These are phyloP conservation scores for Morpho deidamia DNA, from an alignment of 2,888 invertebrate genomes.

Conservation along the genomic window DNA sequence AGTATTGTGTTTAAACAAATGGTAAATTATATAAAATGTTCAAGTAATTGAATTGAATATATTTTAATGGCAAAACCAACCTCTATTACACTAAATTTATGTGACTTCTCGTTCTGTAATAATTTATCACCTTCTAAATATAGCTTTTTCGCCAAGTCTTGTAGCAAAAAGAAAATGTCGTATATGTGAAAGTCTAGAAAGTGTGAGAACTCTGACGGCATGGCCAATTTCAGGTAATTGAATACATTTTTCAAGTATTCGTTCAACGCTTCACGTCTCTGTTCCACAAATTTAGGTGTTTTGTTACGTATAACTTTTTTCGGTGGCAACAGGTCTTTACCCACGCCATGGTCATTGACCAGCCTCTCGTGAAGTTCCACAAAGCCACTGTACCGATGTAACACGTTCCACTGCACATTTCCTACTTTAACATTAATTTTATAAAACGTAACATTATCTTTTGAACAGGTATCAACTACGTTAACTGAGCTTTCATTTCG, in stretches of 20 bases:
- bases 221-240: slow-evolving; percentile 84
- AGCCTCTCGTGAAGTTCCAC: slow-evolving; percentile 90
- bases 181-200: slow-evolving; percentile 94
- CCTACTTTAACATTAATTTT: slow-evolving; percentile 84
- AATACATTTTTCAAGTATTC: slow-evolving; percentile 82
- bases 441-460: slow-evolving; percentile 85
- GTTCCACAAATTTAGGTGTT: slow-evolving; percentile 87
- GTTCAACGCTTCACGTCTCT: slow-evolving; percentile 26
- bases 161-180: slow-evolving; percentile 91
- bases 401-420: slow-evolving; percentile 88
- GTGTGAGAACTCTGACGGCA: slow-evolving; percentile 88
- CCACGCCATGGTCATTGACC: slow-evolving; percentile 47
- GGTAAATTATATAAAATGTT: background rate
- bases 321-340: slow-evolving; percentile 92
- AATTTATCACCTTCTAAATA: slow-evolving; percentile 86
- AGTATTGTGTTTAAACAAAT: background rate
- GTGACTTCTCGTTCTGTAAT: slow-evolving; percentile 79
- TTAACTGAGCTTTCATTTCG: slow-evolving; percentile 81
- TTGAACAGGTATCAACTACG: slow-evolving; percentile 81
- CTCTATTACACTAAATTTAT: slow-evolving; percentile 88
- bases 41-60: background rate
- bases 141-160: slow-evolving; percentile 88
- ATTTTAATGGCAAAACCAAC: slow-evolving; percentile 53
- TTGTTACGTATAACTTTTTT: slow-evolving; percentile 96
- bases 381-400: slow-evolving; percentile 94